Evolutionary conservation across 2,888 invertebrate species (phyloP).

Genomic region (Pterostichus niger): DNA sequence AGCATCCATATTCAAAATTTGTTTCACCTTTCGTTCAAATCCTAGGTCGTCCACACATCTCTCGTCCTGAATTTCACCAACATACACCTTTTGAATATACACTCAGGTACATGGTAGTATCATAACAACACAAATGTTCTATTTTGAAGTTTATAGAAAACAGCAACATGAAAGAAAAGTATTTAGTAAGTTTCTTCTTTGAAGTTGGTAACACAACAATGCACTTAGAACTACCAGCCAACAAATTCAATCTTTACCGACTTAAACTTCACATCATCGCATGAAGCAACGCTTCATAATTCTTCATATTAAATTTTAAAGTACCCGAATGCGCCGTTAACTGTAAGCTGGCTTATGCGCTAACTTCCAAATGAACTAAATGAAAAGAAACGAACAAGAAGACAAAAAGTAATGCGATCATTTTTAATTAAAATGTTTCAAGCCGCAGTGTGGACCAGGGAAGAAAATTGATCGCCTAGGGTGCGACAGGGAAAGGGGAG

Average conservation of each 20-base stretch:
- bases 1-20: too few species aligned
- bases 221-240: slow-evolving; percentile 40
- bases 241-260: slow-evolving; percentile 43
- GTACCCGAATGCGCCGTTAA: slow-evolving; percentile 36
- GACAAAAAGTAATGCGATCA: slow-evolving; percentile 56
- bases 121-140: neutral
- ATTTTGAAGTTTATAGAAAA: too few species aligned
- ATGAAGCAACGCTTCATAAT: slow-evolving; percentile 47
- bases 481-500: neutral
- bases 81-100: neutral
- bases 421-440: slow-evolving; percentile 66
- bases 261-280: slow-evolving; percentile 53
- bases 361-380: slow-evolving; percentile 51
- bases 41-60: too few species aligned
- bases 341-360: slow-evolving; percentile 43
- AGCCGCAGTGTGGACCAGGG: slow-evolving; percentile 11
- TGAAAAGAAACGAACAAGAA: slow-evolving; percentile 55
- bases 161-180: neutral
- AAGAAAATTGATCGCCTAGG: slow-evolving; percentile 27
- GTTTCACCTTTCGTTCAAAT: too few species aligned
- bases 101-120: neutral
- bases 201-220: slow-evolving; percentile 57
- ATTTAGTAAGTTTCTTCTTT: slow-evolving; percentile 31
- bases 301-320: slow-evolving; percentile 58
- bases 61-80: too few species aligned